Conservation (phyloP, 2,888 invertebrate genomes). For the Monopis laevigella region DNA sequence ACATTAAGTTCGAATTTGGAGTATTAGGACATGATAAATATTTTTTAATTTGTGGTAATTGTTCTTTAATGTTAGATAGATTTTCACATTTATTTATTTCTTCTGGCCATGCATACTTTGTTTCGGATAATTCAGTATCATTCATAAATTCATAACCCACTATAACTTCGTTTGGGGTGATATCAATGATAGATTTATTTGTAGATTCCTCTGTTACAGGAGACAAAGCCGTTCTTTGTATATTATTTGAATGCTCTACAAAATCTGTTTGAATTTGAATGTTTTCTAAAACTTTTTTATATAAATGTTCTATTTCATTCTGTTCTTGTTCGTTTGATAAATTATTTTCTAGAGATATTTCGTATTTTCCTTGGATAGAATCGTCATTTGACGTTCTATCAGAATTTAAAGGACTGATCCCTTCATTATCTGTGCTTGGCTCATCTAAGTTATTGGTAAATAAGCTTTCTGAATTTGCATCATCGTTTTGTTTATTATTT, state of each 20-base stretch:
- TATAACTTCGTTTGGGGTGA: slow-evolving; percentile 22
- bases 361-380: no score
- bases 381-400: neutral
- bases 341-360: no score
- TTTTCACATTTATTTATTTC: no score
- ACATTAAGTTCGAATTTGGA: slow-evolving; percentile 36
- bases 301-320: neutral
- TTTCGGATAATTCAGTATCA: neutral
- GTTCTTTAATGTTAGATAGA: no score
- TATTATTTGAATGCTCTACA: neutral
- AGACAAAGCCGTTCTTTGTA: slow-evolving; percentile 25
- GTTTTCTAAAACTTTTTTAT: neutral
- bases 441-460: no score
- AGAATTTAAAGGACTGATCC: no score
- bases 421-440: no score
- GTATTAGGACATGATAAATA: slow-evolving; percentile 30
- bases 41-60: slow-evolving; percentile 43
- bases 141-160: neutral
- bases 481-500: neutral
- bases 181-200: slow-evolving; percentile 28
- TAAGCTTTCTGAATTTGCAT: slow-evolving; percentile 2
- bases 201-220: slow-evolving; percentile 50
- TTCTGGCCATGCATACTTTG: neutral
- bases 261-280: neutral
- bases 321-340: neutral